Percentiles rank a stretch among this genome's conserved stretches.
Conservation (phyloP, 2,113 vertebrate species). For the Anarhynchus alexandrinus region DNA sequence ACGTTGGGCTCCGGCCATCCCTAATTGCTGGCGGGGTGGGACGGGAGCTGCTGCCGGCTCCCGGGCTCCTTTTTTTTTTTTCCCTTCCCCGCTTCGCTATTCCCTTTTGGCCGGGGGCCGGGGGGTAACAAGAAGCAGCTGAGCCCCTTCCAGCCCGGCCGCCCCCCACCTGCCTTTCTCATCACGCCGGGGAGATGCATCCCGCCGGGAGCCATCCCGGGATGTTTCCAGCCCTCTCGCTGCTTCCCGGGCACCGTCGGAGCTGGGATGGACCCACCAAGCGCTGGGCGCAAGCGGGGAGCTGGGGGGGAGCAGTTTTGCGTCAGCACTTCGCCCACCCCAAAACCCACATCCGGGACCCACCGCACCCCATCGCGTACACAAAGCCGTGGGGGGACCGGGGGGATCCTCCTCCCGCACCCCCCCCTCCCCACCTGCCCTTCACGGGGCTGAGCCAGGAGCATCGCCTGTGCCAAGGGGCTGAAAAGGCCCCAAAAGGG, state of each 20-base stretch:
- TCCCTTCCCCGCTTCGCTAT: not conserved
- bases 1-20: not conserved
- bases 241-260: rapidly evolving
- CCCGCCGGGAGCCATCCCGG: not conserved
- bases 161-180: not conserved
- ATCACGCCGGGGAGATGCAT: not conserved
- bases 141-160: not conserved
- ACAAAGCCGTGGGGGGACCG: rapidly evolving
- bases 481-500: not conserved
- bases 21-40: not conserved
- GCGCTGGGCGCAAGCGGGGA: not conserved
- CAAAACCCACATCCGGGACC: rapidly evolving
- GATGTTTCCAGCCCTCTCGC: not conserved
- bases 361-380: rapidly evolving
- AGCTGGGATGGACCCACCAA: not conserved
- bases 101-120: not conserved
- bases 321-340: not conserved
- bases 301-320: rapidly evolving
- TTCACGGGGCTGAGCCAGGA: rapidly evolving
- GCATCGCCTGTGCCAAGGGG: rapidly evolving
- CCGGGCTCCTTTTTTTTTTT: not conserved
- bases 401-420: no score
- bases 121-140: not conserved
- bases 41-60: not conserved
- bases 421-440: not conserved